Conservation (phyloP, 2,797 vertebrate species). For the Fundulus diaphanus region DNA sequence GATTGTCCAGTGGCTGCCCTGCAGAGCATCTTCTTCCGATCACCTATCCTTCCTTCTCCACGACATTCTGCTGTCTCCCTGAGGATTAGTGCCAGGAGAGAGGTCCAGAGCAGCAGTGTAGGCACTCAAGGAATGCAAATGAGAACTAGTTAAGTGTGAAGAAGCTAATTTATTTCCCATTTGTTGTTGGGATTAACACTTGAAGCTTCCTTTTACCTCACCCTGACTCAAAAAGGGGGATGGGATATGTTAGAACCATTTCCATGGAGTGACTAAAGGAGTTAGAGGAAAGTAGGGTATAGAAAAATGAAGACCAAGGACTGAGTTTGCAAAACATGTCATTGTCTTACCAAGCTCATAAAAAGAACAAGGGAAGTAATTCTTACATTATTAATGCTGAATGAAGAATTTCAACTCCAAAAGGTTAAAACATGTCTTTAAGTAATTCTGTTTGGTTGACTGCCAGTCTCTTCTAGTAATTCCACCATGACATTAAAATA, state of each 20-base stretch:
- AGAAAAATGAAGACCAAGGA: slow-evolving; percentile 34
- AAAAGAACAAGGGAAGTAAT: background rate
- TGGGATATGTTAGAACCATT: slow-evolving; percentile 56
- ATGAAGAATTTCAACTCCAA: background rate
- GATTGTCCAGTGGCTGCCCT: slow-evolving; percentile 37
- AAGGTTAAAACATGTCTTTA: background rate
- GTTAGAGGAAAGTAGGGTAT: slow-evolving; percentile 42
- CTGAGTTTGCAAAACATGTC: slow-evolving; percentile 30
- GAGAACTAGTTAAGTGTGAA: slow-evolving; percentile 91
- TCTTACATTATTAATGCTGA: background rate
- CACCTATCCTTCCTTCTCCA: slow-evolving; percentile 35
- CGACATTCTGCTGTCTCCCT: slow-evolving; percentile 69
- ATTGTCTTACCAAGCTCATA: slow-evolving; percentile 1
- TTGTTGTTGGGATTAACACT: slow-evolving; percentile 87
- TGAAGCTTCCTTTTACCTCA: slow-evolving; percentile 80
- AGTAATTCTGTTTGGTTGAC: background rate
- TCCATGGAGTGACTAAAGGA: slow-evolving; percentile 47
- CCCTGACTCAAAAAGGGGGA: slow-evolving; percentile 40
- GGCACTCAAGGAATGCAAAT: slow-evolving; percentile 83
- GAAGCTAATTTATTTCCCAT: slow-evolving; percentile 92
- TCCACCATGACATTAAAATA: background rate
- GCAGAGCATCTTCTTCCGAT: slow-evolving; percentile 53
- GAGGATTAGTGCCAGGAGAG: slow-evolving; percentile 84
- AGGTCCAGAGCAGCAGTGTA: slow-evolving; percentile 72
- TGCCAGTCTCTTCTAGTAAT: too few relatives aligned